phyloP scores from a whole-genome alignment of 1,140 invertebrate genomes.

The Mylabris phalerata region DNA sequence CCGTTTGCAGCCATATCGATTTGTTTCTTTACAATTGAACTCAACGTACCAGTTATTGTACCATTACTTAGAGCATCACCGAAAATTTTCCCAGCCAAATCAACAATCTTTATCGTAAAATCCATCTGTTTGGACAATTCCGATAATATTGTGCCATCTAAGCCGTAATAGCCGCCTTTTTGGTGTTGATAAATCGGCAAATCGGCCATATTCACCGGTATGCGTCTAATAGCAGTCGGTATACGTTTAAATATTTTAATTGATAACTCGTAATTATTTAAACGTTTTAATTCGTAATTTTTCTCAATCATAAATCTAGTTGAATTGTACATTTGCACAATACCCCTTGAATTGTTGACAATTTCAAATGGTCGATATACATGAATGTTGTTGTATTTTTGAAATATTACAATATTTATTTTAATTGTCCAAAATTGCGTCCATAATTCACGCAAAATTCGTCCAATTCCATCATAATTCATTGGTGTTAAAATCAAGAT shows the following conservation, averaged over 20 bases:
- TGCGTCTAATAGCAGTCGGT: constrained; percentile 3
- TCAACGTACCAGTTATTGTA: constrained; percentile 11
- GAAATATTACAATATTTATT: constrained; percentile 1
- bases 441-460: constrained; percentile 17
- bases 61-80: constrained; percentile 11
- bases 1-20: constrained; percentile 14
- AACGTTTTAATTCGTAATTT: neutral
- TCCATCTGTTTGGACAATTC: constrained; percentile 13
- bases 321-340: neutral
- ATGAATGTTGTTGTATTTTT: neutral
- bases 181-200: no score
- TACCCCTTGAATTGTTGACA: neutral
- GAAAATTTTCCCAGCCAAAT: neutral
- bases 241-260: constrained; percentile 11
- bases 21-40: neutral
- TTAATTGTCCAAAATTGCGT: constrained; percentile 14
- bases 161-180: neutral
- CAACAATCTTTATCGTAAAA: constrained; percentile 4
- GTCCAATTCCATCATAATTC: no score
- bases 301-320: neutral
- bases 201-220: neutral
- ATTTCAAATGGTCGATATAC: constrained; percentile 2
- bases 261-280: constrained; percentile 8
- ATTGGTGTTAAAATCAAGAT: no score
- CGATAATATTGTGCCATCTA: constrained; percentile 13